These are phyloP conservation scores for Ferrisia virgata DNA, from an alignment of 2,888 invertebrate species.

Conservation along the genomic window DNA sequence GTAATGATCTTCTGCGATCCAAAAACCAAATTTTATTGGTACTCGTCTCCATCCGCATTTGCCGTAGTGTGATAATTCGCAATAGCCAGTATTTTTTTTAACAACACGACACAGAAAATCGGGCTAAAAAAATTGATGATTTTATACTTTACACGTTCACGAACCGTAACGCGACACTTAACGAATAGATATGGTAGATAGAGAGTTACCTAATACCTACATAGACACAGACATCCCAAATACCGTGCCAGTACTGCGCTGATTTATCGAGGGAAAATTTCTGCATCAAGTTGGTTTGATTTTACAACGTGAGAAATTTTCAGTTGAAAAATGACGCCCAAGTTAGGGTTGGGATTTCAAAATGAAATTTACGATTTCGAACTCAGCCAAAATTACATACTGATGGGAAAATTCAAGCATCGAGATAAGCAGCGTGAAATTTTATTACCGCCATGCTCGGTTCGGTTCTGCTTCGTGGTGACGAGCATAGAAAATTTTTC, in stretches of 20 bases:
- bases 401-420: neutral
- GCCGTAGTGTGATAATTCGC: too few species aligned
- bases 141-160: neutral
- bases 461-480: neutral
- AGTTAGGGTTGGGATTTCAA: neutral
- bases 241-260: neutral
- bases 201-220: too few species aligned
- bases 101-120: too few species aligned
- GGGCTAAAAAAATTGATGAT: neutral
- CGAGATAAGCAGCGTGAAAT: neutral
- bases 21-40: too few species aligned
- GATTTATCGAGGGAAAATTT: neutral
- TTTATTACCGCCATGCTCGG: neutral
- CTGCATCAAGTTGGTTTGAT: neutral
- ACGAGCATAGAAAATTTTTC: neutral
- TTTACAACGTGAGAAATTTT: neutral
- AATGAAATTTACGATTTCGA: neutral
- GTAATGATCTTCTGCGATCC: too few species aligned
- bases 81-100: too few species aligned
- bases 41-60: too few species aligned
- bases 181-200: too few species aligned
- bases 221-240: too few species aligned
- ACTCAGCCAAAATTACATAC: neutral
- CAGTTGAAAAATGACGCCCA: neutral
- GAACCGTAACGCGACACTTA: neutral